phyloP scores from a whole-genome alignment of 2,797 vertebrate species.

The Todus mexicanus region DNA sequence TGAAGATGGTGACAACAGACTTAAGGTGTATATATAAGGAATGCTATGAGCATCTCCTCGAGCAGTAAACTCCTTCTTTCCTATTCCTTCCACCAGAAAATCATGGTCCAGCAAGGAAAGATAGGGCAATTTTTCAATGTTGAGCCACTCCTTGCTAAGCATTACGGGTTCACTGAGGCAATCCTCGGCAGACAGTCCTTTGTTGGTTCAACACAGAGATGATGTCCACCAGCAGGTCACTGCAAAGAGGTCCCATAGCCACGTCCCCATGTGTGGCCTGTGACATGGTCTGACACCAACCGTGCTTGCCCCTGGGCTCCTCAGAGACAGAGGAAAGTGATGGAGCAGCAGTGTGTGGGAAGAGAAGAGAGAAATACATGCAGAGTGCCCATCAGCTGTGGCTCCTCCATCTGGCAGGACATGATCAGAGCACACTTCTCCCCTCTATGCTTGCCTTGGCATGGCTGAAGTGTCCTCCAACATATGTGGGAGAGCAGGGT shows the following conservation, averaged over 20 bases:
- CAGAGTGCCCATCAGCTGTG: not conserved
- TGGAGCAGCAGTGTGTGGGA: accelerated
- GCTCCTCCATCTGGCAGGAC: not conserved
- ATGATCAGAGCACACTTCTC: not conserved
- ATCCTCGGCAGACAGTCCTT: not conserved
- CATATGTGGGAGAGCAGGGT: accelerated
- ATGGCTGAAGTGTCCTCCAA: not conserved
- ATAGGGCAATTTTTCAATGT: not conserved
- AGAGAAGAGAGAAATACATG: not conserved
- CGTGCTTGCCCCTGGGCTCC: not conserved
- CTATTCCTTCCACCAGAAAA: not conserved
- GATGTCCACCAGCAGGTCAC: not conserved
- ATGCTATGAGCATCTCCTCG: not conserved
- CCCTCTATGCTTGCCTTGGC: not conserved
- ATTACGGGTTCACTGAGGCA: not conserved
- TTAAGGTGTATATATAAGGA: not conserved
- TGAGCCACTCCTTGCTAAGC: not conserved
- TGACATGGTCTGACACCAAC: not conserved
- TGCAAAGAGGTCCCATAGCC: not conserved
- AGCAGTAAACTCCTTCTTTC: not conserved
- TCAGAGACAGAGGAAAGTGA: not conserved
- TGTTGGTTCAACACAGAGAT: not conserved
- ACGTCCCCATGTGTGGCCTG: accelerated
- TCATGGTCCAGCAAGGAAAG: not conserved
- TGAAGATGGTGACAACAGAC: not conserved